phyloP scores from a whole-genome alignment of 2,113 vertebrate species.

The Indri indri region DNA sequence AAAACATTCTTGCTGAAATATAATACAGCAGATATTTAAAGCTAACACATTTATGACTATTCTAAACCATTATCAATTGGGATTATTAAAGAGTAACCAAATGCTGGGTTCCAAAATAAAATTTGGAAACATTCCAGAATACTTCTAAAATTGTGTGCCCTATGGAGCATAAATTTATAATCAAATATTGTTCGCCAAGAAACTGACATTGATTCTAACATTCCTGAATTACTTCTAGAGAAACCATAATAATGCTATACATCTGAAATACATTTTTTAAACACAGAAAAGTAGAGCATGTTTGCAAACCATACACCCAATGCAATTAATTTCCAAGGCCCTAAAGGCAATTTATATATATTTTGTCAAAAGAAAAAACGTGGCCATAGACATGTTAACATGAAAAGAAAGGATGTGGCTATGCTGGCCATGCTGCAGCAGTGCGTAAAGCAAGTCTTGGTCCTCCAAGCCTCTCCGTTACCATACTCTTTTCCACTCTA shows the following conservation, averaged over 20 bases:
- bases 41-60: conserved; percentile 35
- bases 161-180: conserved; percentile 54
- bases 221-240: conserved; percentile 45
- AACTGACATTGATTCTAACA: conserved; percentile 61
- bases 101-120: conserved; percentile 61
- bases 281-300: conserved; percentile 24
- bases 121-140: conserved; percentile 54
- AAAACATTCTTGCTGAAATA: background rate
- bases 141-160: conserved; percentile 48
- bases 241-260: conserved; percentile 46
- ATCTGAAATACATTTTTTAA: conserved; percentile 68
- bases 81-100: conserved; percentile 58
- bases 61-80: conserved; percentile 49
- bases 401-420: background rate
- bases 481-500: background rate
- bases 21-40: conserved; percentile 31
- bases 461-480: background rate
- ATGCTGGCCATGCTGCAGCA: background rate
- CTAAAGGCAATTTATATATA: conserved; percentile 25
- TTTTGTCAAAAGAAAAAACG: background rate
- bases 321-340: conserved; percentile 64
- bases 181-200: conserved; percentile 59
- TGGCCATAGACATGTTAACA: background rate
- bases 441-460: background rate
- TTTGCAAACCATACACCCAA: conserved; percentile 51